Evolutionary conservation across 2,113 vertebrate species (phyloP), one percentile per base, ranked within the genome.

Genomic region (Symphodus melops): DNA sequence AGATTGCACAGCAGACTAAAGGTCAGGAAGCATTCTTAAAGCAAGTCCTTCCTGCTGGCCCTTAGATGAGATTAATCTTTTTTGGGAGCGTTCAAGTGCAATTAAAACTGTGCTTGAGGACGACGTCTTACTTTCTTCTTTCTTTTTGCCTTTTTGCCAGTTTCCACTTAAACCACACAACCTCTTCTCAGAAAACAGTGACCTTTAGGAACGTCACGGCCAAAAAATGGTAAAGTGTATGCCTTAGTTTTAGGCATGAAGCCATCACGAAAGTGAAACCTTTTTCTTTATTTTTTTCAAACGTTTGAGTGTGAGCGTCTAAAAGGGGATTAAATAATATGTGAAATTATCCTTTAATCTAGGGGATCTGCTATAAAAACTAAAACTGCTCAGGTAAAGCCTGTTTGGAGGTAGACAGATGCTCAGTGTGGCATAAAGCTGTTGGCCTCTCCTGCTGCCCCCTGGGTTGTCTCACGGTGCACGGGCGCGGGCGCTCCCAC

Each of bases 381-480:
- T 42, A 54, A 79, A 90, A 72, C 13, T 33, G 41, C 12, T 61
- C 78, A 68, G 51, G 59, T 73, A 72, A 68, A 67, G 75, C 42
- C 59, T 16, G 62, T 60, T 73, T 55, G 44, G 64, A 67, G 41
- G 66, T 67, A 75, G 76, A 68, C 48, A 10, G 70, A 53, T 77
- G 85, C 68, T 83, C 74, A 66, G 37, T 8, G 10, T 11, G 23
- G 78, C 72, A 73, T 74, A 66, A 68, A 82, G 72, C 68, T 17
- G 52, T n/a, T 51, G 84, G 78, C 68, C 62, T 70, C 75, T 78
- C 69, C 77, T 48, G 70, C 73, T 81, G 72, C 65, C 77, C 79
- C 78, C 59, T 85, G 79, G 79, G 86, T 44, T 76, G 85, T 83
- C 77, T 86, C 68, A 36, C 41, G 68, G 77, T 82, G 72, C 79